phyloP scores from a whole-genome alignment of 2,797 vertebrate genomes.

The Eurystomus glaucurus region DNA sequence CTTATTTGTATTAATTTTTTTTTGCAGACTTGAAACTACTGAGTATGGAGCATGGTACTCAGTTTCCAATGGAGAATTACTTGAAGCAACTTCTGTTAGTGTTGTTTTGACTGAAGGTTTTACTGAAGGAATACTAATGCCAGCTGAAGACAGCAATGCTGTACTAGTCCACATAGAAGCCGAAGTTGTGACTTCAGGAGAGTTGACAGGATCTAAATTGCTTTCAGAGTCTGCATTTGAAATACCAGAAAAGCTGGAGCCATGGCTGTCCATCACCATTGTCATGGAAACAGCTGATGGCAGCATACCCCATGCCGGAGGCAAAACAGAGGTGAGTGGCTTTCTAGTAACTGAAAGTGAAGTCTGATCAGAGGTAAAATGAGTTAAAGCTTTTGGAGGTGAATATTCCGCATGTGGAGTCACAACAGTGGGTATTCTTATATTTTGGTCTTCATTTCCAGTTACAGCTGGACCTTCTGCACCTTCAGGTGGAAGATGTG shows the following conservation, averaged over 20 bases:
- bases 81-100: slow-evolving; percentile 30
- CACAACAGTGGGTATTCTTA: neutral
- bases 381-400: neutral
- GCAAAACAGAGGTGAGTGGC: neutral
- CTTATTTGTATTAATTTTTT: slow-evolving; percentile 42
- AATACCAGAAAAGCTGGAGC: neutral
- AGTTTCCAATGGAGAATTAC: slow-evolving; percentile 12
- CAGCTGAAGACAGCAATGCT: slow-evolving; percentile 1
- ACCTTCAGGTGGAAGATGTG: neutral
- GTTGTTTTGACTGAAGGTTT: neutral
- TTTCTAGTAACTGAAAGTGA: neutral
- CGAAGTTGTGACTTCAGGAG: neutral
- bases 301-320: neutral
- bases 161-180: slow-evolving; percentile 23
- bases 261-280: neutral
- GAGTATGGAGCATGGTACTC: neutral
- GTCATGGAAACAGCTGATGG: neutral
- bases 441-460: neutral
- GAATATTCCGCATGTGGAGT: neutral
- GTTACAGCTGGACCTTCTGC: neutral
- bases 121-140: neutral
- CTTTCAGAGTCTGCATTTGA: neutral
- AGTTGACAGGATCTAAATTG: neutral
- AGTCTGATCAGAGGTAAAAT: neutral
- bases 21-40: slow-evolving; percentile 13